phyloP scores from a whole-genome alignment of 2,888 invertebrate species.

The Plebejus melissa region DNA sequence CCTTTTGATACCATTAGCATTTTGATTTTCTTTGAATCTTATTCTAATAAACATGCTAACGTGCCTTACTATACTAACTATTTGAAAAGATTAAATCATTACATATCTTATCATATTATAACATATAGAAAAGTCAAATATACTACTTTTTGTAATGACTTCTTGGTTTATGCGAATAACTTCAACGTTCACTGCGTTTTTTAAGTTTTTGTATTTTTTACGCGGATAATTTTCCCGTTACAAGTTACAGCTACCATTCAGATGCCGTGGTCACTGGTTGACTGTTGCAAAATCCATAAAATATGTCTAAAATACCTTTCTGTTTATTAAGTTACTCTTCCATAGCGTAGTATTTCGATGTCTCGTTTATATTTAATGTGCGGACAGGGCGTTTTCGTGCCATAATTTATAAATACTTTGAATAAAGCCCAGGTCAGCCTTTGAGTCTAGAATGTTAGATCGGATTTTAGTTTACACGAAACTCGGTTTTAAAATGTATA shows the following conservation, averaged over 20 bases:
- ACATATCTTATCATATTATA: no score
- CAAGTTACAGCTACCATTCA: no score
- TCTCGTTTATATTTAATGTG: background rate
- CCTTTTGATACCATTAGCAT: no score
- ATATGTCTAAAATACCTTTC: background rate
- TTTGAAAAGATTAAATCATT: no score
- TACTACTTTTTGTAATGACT: no score
- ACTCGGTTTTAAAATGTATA: background rate
- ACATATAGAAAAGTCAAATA: no score
- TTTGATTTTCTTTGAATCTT: no score
- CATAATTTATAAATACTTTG: slow-evolving; percentile 19
- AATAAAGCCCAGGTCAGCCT: slow-evolving; percentile 10
- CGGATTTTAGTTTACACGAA: slow-evolving; percentile 1
- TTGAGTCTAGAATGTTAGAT: background rate
- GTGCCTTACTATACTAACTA: no score
- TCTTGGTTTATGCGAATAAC: no score
- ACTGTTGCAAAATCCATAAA: no score
- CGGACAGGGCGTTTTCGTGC: slow-evolving; percentile 17
- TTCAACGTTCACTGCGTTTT: no score
- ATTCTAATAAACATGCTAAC: no score
- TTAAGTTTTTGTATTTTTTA: background rate
- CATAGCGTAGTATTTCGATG: background rate
- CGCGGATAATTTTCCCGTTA: background rate
- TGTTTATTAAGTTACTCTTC: background rate
- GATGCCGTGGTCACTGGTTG: background rate